Evolutionary conservation across 1,140 invertebrate genomes (phyloP), one percentile per base, ranked within the genome.

Genomic region (Apis mellifera): DNA sequence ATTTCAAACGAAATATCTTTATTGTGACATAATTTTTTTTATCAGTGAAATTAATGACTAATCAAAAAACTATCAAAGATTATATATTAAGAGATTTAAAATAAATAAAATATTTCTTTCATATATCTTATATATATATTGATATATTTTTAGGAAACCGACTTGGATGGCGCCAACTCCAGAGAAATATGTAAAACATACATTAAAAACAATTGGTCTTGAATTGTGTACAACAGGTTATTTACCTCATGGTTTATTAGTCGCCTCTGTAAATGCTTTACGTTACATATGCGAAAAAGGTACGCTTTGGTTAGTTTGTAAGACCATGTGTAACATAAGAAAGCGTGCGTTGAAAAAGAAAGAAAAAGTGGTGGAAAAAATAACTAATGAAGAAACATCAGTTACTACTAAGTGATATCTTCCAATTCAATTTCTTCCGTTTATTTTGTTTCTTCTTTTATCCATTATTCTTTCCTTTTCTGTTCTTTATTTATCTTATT

Each of bases 111-210:
- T 32, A 32, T 21, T n/a, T n/a, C 19, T 5, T 9, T 0, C 26
- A 19, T 9, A 65, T 21, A 65, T 4, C n/a, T n/a, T n/a, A n/a
- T 12, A 32, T n/a, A 66, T 15, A 0, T 48, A 7, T 13, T 1
- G 5, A n/a, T 12, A 48, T n/a, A 23, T 21, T 62, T 85, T 9
- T 42, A 96, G 96, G 57, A 96, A 95, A 84, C 94, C 97, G n/a
- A 96, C 96, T 4, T 95, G 97, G 92, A 96, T 97, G 94, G 96
- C 96, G 19, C 98, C 98, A 1, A 96, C 96, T 0, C 96, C 98
- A 0, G 95, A 96, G 4, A 95, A 94, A 19, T 99, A 96, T 94
- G 98, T 98, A 9, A 94, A 95, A 72, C 95, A 96, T 1, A 96
- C 98, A 1, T 93, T 99, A 11, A 95, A 95, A 83, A 97, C 97